These are phyloP conservation scores for Cephus runcator DNA, from an alignment of 2,888 invertebrate genomes.

Conservation along the genomic window DNA sequence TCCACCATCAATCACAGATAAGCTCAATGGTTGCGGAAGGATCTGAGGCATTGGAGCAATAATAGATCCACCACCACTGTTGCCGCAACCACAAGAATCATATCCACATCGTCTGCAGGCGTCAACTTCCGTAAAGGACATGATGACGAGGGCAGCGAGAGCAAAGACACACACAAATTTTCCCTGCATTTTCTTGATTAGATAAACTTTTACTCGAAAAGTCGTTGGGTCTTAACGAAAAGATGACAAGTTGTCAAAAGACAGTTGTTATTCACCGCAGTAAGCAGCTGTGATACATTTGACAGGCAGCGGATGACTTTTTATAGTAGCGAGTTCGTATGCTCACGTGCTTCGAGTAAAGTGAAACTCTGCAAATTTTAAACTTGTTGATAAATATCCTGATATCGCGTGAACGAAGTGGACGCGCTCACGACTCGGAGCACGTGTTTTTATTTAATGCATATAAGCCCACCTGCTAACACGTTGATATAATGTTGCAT, in stretches of 20 bases:
- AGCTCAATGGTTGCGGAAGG: background rate
- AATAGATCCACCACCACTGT: background rate
- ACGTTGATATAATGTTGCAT: background rate
- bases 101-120: conserved; percentile 27
- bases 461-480: background rate
- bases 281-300: background rate
- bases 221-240: background rate
- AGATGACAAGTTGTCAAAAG: background rate
- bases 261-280: background rate
- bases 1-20: background rate
- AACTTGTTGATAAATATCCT: conserved; percentile 15
- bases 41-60: background rate
- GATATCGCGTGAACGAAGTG: background rate
- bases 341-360: background rate
- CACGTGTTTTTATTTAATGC: background rate
- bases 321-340: background rate
- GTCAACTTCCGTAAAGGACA: conserved; percentile 11
- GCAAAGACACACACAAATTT: conserved; percentile 19
- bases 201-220: background rate
- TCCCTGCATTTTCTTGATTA: conserved; percentile 19
- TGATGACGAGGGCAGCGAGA: conserved; percentile 18
- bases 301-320: background rate
- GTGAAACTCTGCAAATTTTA: conserved; percentile 20
- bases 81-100: conserved; percentile 1
- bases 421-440: background rate